Percentiles rank a stretch among this genome's conserved stretches.
phyloP scores from a whole-genome alignment of 2,797 vertebrate species.

The Moxostoma hubbsi region DNA sequence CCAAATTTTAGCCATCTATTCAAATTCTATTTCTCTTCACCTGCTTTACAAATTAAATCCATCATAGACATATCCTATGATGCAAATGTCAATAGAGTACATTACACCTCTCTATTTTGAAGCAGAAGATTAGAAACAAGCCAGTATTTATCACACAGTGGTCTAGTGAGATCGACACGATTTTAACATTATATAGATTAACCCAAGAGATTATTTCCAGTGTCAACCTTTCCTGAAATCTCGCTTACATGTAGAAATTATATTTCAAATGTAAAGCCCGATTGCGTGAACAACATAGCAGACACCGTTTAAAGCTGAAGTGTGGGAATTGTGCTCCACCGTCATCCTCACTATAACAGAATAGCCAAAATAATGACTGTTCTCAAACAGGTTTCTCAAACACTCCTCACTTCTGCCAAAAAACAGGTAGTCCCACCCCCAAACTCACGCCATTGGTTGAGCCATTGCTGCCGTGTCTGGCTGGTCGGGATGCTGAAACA shows the following conservation, averaged over 20 bases:
- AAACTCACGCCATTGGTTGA: too few species aligned
- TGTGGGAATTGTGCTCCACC: too few species aligned
- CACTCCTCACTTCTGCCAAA: too few species aligned
- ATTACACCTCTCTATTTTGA: conserved; percentile 6
- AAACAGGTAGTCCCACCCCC: too few species aligned
- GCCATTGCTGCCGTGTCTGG: too few species aligned
- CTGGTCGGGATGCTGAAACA: too few species aligned
- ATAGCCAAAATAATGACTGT: too few species aligned
- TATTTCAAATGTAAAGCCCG: too few species aligned
- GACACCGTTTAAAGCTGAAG: too few species aligned
- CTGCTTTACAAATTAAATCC: background rate
- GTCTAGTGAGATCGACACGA: background rate
- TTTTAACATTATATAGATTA: conserved; percentile 1
- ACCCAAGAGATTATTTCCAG: background rate
- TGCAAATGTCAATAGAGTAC: background rate
- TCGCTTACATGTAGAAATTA: background rate
- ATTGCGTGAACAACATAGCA: too few species aligned
- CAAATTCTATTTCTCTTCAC: background rate
- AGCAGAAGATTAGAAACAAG: conserved; percentile 3
- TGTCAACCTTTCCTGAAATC: background rate
- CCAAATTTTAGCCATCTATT: background rate
- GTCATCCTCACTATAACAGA: too few species aligned
- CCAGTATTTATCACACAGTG: background rate
- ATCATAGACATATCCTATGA: conserved; percentile 2
- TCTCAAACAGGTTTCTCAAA: too few species aligned